Conservation (phyloP, 2,113 vertebrate genomes). For the Silurus meridionalis region DNA sequence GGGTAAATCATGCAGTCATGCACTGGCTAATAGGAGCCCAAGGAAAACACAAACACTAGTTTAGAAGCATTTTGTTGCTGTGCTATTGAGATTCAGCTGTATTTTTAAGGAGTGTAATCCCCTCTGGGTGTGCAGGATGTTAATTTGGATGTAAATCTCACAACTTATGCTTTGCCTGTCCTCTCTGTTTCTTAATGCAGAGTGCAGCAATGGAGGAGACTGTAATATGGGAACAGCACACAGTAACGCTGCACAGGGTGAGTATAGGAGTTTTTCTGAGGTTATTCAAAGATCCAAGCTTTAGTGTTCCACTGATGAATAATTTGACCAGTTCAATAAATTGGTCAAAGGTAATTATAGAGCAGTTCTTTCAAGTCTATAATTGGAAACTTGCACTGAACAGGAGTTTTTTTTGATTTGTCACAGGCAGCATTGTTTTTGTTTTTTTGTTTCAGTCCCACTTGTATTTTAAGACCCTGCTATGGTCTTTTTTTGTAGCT, state of each 20-base stretch:
- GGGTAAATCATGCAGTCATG: conserved; percentile 8
- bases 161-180: conserved; percentile 28
- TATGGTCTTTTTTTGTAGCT: conserved; percentile 44
- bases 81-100: conserved; percentile 10
- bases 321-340: background rate
- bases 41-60: conserved; percentile 16
- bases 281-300: background rate
- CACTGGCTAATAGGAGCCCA: conserved; percentile 4
- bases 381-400: background rate
- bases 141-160: conserved; percentile 39
- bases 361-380: background rate
- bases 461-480: background rate
- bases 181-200: conserved; percentile 68
- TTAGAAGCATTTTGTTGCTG: conserved; percentile 18
- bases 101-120: conserved; percentile 29
- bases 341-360: background rate
- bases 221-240: conserved; percentile 99
- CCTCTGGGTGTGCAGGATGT: conserved; percentile 26
- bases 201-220: conserved; percentile 99
- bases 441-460: background rate
- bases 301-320: background rate
- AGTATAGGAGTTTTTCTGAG: conserved; percentile 59
- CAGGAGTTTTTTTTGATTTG: conserved; percentile 3
- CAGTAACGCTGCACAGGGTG: conserved; percentile 98
- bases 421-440: background rate